Evolutionary conservation across 1,140 invertebrate species (phyloP), one percentile per base, ranked within the genome.

Genomic region (Pseudomyrmex flavicornis): DNA sequence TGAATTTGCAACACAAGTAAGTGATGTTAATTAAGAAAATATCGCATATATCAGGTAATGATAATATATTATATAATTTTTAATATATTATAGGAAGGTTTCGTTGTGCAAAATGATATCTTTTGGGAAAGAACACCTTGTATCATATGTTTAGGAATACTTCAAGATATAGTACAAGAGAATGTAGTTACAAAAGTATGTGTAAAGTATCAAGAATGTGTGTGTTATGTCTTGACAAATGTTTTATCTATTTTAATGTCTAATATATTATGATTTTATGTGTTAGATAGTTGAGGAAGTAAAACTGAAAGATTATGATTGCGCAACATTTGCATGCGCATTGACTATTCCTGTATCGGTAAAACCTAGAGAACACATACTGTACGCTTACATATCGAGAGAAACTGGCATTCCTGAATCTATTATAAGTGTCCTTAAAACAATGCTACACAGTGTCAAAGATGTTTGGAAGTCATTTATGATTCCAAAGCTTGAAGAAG

Each of bases 381-480:
- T 96, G 12, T 93, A 93, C 89, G 89, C 93, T 58, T 90, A 91
- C 83, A 83, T 95, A 3, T 83, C 82, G 2, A 87, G 92, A 15
- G 88, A 91, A 66, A 91, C 92, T 65, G 56, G 86, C 79, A 86
- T 93, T 54, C 44, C 68, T 4, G 62, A 83, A 15, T 63, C 72
- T 56, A 74, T 84, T 12, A 26, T 85, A n/a, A 62, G 20, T 46
- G 70, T 13, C 79, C 86, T 93, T 69, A 88, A 82, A 85, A 59
- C 79, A 12, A 93, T 91, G 85, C 83, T 94, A 91, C 87, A 93
- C 92, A 91, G 88, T 93, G 86, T 96, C 0, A 97, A 97, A 92
- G 96, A 97, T 87, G 94, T 95, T 63, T 97, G 96, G 96, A 97
- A 96, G 91, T 95, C 95, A 92, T 92, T 95, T 68, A 88, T 93